These are phyloP conservation scores for Ophiothrix spiculata DNA, from an alignment of 35 echinoderm and acorn worm genomes.

Conservation along the genomic window DNA sequence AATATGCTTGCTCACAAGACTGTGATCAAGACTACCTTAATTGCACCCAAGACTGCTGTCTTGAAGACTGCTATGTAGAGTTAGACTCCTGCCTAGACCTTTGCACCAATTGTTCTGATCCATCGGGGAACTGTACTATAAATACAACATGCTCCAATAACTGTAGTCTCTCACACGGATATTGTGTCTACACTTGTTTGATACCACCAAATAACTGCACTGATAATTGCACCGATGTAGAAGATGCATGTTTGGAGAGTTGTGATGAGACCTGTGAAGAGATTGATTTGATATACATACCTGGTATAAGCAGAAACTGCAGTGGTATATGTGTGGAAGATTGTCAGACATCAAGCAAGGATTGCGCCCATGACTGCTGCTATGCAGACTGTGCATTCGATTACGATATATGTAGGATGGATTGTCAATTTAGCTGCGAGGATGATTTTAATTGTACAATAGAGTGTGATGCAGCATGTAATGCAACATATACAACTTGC, in stretches of 20 bases:
- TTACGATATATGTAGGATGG: slow-evolving; percentile 7
- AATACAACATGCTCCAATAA: slow-evolving; percentile 37
- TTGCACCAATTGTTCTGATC: slow-evolving; percentile 40
- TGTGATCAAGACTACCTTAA: no score
- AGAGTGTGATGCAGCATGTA: neutral
- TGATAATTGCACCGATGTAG: slow-evolving; percentile 48
- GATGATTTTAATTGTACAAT: slow-evolving; percentile 42
- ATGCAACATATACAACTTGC: neutral
- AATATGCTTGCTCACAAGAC: slow-evolving; percentile 18
- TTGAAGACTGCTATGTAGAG: no score
- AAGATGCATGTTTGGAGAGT: slow-evolving; percentile 4
- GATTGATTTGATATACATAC: neutral
- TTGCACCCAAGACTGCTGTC: no score
- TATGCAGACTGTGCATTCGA: slow-evolving; percentile 18
- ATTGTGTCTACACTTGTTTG: slow-evolving; percentile 22
- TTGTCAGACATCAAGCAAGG: neutral
- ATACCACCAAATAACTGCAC: slow-evolving; percentile 35
- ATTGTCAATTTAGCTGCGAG: slow-evolving; percentile 26
- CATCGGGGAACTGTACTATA: slow-evolving; percentile 32
- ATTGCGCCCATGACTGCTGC: slow-evolving; percentile 8
- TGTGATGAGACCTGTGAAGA: slow-evolving; percentile 28
- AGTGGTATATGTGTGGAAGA: slow-evolving; percentile 14
- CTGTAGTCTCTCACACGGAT: slow-evolving; percentile 9
- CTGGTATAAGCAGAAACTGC: neutral
- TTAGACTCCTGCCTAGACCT: no score